Conservation (phyloP, 2,888 invertebrate species). For the Alloplasta piceator region DNA sequence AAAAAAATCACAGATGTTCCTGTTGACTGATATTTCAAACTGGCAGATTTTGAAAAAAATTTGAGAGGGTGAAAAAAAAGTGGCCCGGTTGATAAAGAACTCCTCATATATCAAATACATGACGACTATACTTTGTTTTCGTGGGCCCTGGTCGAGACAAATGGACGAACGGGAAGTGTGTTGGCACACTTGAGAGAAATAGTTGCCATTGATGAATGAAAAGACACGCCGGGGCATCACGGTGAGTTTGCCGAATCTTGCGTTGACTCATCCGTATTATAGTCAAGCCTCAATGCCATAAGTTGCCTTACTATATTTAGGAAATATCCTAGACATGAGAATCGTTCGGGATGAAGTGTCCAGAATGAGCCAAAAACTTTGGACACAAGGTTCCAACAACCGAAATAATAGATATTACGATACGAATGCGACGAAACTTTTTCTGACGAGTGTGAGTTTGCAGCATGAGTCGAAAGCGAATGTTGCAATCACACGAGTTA, state of each 20-base stretch:
- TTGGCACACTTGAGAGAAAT: constrained; percentile 59
- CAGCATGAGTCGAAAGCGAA: too few relatives aligned
- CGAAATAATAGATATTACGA: too few relatives aligned
- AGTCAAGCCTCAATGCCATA: constrained; percentile 20
- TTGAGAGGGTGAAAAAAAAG: too few relatives aligned
- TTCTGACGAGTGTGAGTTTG: too few relatives aligned
- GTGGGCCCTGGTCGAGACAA: constrained; percentile 36
- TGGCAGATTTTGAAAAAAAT: too few relatives aligned
- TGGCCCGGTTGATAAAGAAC: too few relatives aligned
- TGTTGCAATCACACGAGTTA: too few relatives aligned
- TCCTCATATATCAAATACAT: too few relatives aligned
- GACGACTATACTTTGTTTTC: neutral
- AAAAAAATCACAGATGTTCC: too few relatives aligned
- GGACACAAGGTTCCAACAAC: constrained; percentile 52
- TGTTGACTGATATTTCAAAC: too few relatives aligned
- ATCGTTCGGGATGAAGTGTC: neutral
- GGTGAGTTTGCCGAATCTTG: constrained; percentile 32
- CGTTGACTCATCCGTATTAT: constrained; percentile 16
- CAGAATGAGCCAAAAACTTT: constrained; percentile 50
- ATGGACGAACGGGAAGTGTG: constrained; percentile 44
- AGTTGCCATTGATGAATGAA: constrained; percentile 70
- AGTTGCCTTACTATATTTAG: constrained; percentile 38
- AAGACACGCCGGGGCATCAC: constrained; percentile 33
- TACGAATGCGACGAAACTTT: too few relatives aligned
- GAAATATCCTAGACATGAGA: constrained; percentile 8